Conservation (phyloP, 2,113 vertebrate genomes). For the Jaculus jaculus region DNA sequence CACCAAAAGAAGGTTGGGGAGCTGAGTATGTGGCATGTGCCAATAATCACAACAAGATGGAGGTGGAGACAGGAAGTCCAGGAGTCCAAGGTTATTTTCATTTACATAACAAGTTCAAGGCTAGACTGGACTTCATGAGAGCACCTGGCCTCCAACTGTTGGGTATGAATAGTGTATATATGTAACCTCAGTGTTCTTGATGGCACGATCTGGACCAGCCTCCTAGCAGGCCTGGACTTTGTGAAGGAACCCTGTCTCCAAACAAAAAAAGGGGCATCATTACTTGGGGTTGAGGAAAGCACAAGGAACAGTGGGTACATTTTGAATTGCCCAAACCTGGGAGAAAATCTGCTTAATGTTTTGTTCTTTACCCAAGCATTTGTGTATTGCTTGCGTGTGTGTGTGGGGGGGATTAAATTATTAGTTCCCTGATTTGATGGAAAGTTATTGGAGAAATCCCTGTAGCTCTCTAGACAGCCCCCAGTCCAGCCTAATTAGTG, state of each 20-base stretch:
- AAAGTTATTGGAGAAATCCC: constrained; percentile 13
- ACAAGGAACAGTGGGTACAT: background rate
- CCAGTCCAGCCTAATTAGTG: too few species aligned
- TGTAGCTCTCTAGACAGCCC: background rate
- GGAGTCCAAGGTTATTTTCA: too few species aligned
- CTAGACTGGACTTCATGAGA: too few species aligned
- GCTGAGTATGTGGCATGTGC: too few species aligned
- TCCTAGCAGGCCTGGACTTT: background rate
- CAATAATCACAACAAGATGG: too few species aligned
- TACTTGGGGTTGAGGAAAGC: background rate
- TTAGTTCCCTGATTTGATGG: background rate
- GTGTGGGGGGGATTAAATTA: background rate
- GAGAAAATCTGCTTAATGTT: background rate
- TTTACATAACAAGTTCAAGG: too few species aligned
- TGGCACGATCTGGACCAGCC: too few species aligned
- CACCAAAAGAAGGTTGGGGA: too few species aligned
- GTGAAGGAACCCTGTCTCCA: background rate
- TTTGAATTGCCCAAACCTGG: constrained; percentile 26
- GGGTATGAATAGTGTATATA: too few species aligned
- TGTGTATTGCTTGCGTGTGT: background rate
- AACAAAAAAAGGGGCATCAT: background rate
- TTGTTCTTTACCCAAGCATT: background rate
- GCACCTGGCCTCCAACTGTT: background rate
- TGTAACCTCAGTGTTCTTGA: background rate
- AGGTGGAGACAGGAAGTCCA: too few species aligned